Base-by-base conservation (phyloP, 2,797 vertebrate genomes). In the Takifugu ocellatus region DNA sequence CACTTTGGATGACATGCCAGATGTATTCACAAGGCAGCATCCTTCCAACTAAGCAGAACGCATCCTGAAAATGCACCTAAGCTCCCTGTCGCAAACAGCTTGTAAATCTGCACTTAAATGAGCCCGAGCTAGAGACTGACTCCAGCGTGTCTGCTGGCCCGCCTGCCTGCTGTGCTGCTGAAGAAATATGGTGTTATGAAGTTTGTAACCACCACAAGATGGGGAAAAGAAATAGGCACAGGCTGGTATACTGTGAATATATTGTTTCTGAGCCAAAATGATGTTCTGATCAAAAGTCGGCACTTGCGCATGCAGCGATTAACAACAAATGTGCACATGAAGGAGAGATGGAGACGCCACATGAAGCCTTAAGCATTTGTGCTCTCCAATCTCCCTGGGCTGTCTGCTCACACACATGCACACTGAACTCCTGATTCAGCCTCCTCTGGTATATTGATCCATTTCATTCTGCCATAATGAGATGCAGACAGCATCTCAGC, bases 401-500 rank as follows among this genome's bases (percentile, higher is more conserved):
- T 85, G 59, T 72, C 57, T 79, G 55, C 16, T 65, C 42, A 11
- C 56, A 62, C 71, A 74, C 66, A 65, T 56, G 63, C 68, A 51
- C 56, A 50, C 72, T 69, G 59, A 76, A 70, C 69, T 63, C 76
- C 67, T 56, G 60, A 84, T 82, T 70, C 79, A 73, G 68, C 74
- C 76, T 77, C 72, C 76, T 75, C 82, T 75, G 80, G 76, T 85
- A 85, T 90, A 92, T 92, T 82, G 89, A 91, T 90, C 85, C 81
- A 82, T 77, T 87, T 89, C 73, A 84, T 89, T 84, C 81, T 74
- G 69, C 54, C 48, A 66, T 74, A 88, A 90, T 86, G 87, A 89
- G 89, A 89, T 86, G 85, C 84, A 88, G 87, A 87, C 85, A 82
- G 81, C 77, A 76, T 77, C 72, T 74, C 76, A 49, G 77, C 53